phyloP scores from a whole-genome alignment of 2,888 invertebrate species.

The Leucozona laternaria region DNA sequence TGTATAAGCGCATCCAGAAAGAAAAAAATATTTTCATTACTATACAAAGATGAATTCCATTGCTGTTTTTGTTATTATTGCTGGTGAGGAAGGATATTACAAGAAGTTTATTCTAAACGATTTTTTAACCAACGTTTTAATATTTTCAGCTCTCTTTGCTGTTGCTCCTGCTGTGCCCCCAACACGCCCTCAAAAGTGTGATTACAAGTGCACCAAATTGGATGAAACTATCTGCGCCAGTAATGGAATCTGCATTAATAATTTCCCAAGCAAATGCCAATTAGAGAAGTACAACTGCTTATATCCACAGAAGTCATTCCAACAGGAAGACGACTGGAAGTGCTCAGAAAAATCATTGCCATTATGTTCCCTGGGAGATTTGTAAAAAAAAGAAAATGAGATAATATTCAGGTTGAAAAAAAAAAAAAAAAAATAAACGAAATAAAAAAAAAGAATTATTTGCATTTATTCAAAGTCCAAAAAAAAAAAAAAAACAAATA shows the following conservation, averaged over 20 bases:
- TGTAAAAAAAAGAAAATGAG: not conserved
- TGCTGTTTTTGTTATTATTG: not conserved
- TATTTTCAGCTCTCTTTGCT: slow-evolving; percentile 1
- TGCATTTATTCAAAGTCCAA: not conserved
- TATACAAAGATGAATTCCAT: not conserved
- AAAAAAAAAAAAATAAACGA: not conserved
- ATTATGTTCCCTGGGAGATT: not conserved
- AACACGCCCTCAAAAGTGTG: not conserved
- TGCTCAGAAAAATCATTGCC: slow-evolving; percentile 41
- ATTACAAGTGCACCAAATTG: not conserved
- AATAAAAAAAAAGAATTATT: not conserved
- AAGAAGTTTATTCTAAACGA: not conserved
- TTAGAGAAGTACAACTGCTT: not conserved
- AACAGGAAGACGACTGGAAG: slow-evolving; percentile 8
- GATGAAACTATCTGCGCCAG: slow-evolving; percentile 32
- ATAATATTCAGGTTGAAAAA: not conserved
- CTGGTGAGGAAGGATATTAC: not conserved
- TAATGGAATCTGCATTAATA: not conserved
- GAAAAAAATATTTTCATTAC: not conserved
- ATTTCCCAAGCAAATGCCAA: not conserved
- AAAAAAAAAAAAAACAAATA: not conserved
- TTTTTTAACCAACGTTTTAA: not conserved
- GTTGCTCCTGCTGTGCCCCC: slow-evolving; percentile 1
- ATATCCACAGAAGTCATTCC: slow-evolving; percentile 45
- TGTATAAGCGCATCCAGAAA: not conserved